phyloP scores from a whole-genome alignment of 2,113 vertebrate genomes.

The Ameiurus melas region DNA sequence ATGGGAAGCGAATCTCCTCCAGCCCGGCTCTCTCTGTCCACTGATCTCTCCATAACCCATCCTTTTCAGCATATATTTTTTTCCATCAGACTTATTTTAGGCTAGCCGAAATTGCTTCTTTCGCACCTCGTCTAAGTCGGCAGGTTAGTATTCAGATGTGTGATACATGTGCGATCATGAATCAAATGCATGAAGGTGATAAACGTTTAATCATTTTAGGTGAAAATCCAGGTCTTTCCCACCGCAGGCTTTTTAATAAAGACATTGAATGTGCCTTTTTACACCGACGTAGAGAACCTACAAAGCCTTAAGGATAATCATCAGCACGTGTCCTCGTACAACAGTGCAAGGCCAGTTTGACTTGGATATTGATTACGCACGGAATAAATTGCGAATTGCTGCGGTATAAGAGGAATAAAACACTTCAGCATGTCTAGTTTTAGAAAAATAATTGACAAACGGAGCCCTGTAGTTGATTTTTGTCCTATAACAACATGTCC shows the following conservation, averaged over 20 bases:
- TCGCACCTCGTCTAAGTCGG: neutral
- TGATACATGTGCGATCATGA: neutral
- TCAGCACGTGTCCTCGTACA: neutral
- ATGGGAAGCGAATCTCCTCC: constrained; percentile 49
- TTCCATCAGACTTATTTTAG: constrained; percentile 18
- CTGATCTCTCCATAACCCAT: constrained; percentile 4
- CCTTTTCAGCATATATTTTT: neutral
- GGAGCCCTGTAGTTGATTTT: neutral
- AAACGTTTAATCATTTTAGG: constrained; percentile 4
- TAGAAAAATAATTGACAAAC: neutral
- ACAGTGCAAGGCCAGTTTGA: constrained; percentile 5
- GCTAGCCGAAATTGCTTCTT: constrained; percentile 20
- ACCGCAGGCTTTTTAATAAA: constrained; percentile 27
- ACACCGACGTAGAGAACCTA: constrained; percentile 23
- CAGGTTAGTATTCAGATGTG: constrained; percentile 19
- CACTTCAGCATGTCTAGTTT: neutral
- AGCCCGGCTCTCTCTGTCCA: constrained; percentile 46
- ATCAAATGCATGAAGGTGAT: neutral
- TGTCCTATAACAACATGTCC: neutral
- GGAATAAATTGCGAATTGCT: neutral
- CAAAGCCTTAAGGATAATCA: constrained; percentile 20
- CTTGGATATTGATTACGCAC: neutral
- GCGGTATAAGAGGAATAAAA: neutral
- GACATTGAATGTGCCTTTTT: neutral
- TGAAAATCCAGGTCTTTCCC: neutral